Base-by-base conservation (phyloP, 2,888 invertebrate species). In the Chydorus sphaericus region DNA sequence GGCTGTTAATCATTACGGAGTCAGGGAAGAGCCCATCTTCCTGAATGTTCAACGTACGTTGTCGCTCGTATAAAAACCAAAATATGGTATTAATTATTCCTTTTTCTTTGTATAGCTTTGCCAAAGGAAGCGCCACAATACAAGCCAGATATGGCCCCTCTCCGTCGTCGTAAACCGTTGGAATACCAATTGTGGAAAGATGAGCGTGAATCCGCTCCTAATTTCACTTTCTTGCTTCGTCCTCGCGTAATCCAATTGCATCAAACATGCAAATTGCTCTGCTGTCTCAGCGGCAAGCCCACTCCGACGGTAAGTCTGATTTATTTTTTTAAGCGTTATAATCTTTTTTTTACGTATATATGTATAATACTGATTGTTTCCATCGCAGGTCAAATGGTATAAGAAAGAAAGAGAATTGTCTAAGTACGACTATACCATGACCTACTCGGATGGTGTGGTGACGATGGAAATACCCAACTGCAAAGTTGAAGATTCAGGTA, bases 231-330 rank as follows among this genome's bases (percentile, higher is more conserved):
- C 89, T 84, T 91, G 67, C 81, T 99, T 64, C 83, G 98, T 71
- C 96, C 97, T 68, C 88, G 98, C 69, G 89, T 97, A 65, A 97
- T 99, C 82, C 98, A 98, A 75, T 81, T 79, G 66, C 87, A 90
- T 69, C 68, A 72, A 57, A 92, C 92, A 58, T 97, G 97, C 77
- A 99, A 99, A 75, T 79, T 99, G 61, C 81, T 97, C 49, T 96
- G 96, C 73, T 94, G 97, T 67, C 79, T 98, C 59, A 87, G 87
- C 65, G 96, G 96, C 60, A 89, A 88, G 68, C 98, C 98, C 58
- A 79, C 84, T 65, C 96, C 98, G 18, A 86, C 87, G 31, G 94
- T 96, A 69, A 64, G 65, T 61, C n/a, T n/a, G n/a, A n/a, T n/a
- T n/a, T n/a, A 20, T 11, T 14, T 44, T 1, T 14, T 18, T 44